Evolutionary conservation across 2,888 invertebrate genomes (phyloP).

Genomic region (Coelinius sp.): DNA sequence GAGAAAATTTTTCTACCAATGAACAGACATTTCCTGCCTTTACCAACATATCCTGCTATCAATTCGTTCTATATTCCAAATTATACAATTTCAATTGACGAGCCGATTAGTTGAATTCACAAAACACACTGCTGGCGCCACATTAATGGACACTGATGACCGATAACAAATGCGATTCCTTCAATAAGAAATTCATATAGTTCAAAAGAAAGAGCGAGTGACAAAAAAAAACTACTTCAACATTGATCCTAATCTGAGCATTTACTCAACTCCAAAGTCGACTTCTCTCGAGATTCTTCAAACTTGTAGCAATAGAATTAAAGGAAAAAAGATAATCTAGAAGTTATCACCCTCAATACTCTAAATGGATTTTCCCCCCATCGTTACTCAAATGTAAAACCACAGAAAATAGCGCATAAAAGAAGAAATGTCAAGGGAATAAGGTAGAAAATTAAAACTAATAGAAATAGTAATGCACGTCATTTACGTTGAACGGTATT

Average conservation of each 20-base stretch:
- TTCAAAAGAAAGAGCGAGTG: not conserved
- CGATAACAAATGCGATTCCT: not conserved
- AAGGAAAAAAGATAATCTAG: not conserved
- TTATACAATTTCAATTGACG: not conserved
- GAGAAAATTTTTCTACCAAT: not conserved
- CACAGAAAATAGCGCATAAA: not conserved
- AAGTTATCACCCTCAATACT: not conserved
- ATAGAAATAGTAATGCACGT: not conserved
- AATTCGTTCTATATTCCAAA: not conserved
- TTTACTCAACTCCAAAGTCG: not conserved
- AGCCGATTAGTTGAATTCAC: not conserved
- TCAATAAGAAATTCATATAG: not conserved
- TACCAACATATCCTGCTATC: not conserved
- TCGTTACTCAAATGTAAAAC: not conserved
- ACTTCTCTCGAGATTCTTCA: not conserved
- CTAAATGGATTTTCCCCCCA: not conserved
- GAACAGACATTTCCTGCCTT: not conserved
- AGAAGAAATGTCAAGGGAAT: not conserved
- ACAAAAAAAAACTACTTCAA: not conserved
- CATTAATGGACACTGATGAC: not conserved
- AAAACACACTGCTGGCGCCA: conserved; percentile 17
- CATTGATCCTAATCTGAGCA: not conserved
- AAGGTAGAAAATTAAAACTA: not conserved
- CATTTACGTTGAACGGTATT: not conserved
- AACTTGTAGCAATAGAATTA: not conserved